Evolutionary conservation across 2,888 invertebrate genomes (phyloP), one percentile per base, ranked within the genome.

Genomic region (Marasmarcha lunaedactyla): DNA sequence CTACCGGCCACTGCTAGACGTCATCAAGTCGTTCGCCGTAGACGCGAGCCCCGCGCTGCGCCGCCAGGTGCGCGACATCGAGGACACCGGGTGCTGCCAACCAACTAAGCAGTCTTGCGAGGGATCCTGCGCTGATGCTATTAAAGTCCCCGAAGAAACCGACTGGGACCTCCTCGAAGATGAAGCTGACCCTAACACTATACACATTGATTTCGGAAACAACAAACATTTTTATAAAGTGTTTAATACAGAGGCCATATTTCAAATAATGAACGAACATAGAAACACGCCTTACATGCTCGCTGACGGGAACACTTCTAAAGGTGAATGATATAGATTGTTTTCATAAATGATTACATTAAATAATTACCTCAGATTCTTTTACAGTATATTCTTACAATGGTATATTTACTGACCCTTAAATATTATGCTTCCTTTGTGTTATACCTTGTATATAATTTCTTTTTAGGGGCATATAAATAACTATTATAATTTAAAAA

Each of bases 1-100:
- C 0, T 93, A 92, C 62, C 71, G 92, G 1, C 89, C 93, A 0
- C 93, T 93, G 37, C 63, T 93, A 39, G 92, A 93, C 54, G 88
- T 91, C 1, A 91, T 93, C 71, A 93, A 93, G 59, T 88, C 89
- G 13, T 89, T 91, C 49, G 90, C 91, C 1, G 72, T 62, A 0
- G 90, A 90, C 48, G 84, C 86, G 1, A 78, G 84, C 1, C 69
- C 81, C n/a, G 52, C 63, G 15, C 52, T 87, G 12, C 65, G 63
- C n/a, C 61, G 78, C 12, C 77, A 73, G 44, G 74, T 88, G 25
- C 61, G 57, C 0, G 89, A 81, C 10, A 81, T 84, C 7, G 83
- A 83, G 54, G 78, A 83, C 6, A 39, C 73, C 0, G 50, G 49
- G 1, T 46, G 48, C 2, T 73, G 72, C 41, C 48, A 52, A 1